A percentile compares a stretch with the other conserved stretches of the same genome.
These are phyloP conservation scores for Leptinotarsa texana DNA, from an alignment of 1,140 invertebrate species.

Conservation along the genomic window DNA sequence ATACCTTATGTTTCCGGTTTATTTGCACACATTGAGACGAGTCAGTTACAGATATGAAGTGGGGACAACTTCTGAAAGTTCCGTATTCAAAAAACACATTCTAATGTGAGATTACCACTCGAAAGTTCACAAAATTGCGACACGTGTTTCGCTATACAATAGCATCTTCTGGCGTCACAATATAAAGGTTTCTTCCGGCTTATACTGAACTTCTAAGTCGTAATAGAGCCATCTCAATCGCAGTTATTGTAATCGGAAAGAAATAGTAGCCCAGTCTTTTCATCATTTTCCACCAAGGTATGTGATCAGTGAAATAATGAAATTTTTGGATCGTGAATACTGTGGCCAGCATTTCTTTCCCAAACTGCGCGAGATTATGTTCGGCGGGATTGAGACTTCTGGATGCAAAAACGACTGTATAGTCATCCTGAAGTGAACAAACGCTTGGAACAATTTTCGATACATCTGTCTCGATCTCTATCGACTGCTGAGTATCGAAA, in stretches of 20 bases:
- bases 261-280: conserved; percentile 33
- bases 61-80: too few species aligned
- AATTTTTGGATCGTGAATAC: neutral
- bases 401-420: neutral
- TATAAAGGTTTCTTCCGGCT: conserved; percentile 45
- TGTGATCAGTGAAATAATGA: conserved; percentile 23
- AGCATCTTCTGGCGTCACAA: conserved; percentile 18
- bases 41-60: too few species aligned
- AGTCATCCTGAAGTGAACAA: neutral
- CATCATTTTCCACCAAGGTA: conserved; percentile 27
- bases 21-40: too few species aligned
- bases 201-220: conserved; percentile 41
- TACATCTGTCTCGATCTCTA: neutral
- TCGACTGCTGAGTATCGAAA: neutral
- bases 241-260: conserved; percentile 49
- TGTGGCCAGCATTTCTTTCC: neutral
- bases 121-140: too few species aligned
- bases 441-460: neutral
- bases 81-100: too few species aligned
- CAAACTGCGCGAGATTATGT: neutral
- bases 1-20: too few species aligned
- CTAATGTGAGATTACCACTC: too few species aligned
- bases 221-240: conserved; percentile 46
- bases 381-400: neutral
- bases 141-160: too few species aligned